Evolutionary conservation across 2,797 vertebrate genomes (phyloP), one percentile per base, ranked within the genome.

Genomic region (Tragopan temminckii): DNA sequence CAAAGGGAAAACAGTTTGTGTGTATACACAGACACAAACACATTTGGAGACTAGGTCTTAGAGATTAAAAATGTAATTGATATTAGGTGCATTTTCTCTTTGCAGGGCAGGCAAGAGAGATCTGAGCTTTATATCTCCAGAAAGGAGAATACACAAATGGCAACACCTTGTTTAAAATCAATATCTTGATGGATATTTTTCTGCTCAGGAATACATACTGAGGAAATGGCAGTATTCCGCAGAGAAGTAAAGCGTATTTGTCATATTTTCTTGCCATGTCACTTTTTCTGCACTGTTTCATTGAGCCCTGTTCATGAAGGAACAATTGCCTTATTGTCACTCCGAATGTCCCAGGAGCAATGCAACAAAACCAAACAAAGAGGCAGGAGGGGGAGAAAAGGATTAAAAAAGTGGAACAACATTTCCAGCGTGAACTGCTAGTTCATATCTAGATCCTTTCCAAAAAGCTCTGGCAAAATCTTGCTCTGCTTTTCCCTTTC

Each of bases 21-120:
- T 90, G 92, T 90, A 62, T 35, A 93, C 71, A 83, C 19, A 92
- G 93, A 74, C 74, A 74, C 80, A 94, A 94, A 94, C 69, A 78
- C 78, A 80, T 91, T 90, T 70, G 66, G 92, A 95, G 93, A 85
- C 80, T 75, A 94, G 95, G 94, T 95, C 93, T 84, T 74, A 24
- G 83, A 95, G 97, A 96, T 94, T 93, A 91, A 96, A 94, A 90
- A 85, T 66, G 91, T 94, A 96, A 97, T 94, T 97, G 94, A 96
- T 94, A 96, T 94, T 94, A 93, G 90, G 95, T 87, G 70, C 19
- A 3, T 95, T 94, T 97, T 88, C 91, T 91, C 91, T 94, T 96
- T 48, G 90, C 57, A 74, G 70, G 66, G 67, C 90, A 85, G n/a
- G 52, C 58, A 53, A 76, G 55, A 93, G 40, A 74, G 64, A 92